A percentile compares a stretch with the other conserved stretches of the same genome.
Evolutionary conservation across 2,113 vertebrate genomes (phyloP).

Genomic region (Dasyornis broadbenti): DNA sequence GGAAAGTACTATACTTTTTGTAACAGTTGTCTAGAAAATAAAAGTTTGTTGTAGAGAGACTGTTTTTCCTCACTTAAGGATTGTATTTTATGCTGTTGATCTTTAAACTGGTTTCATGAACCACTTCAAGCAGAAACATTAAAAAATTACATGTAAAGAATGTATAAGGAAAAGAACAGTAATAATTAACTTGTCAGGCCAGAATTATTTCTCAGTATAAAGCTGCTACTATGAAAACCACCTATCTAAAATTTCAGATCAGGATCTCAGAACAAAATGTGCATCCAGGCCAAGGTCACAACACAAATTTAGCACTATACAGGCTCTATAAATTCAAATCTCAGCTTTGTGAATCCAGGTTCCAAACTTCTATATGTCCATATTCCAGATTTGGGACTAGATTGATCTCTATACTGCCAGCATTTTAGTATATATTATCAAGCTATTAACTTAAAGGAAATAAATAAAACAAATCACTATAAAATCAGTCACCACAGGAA

Average conservation of each 20-base stretch:
- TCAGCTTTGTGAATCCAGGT: not conserved
- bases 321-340: not conserved
- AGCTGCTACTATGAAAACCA: not conserved
- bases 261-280: not conserved
- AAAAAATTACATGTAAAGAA: not conserved
- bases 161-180: not conserved
- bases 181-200: not conserved
- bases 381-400: not conserved
- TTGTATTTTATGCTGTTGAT: not conserved
- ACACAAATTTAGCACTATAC: not conserved
- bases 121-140: not conserved
- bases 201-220: not conserved
- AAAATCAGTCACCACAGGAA: not conserved
- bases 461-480: not conserved
- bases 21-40: conserved; percentile 63
- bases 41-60: not conserved
- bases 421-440: not conserved
- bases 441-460: not conserved
- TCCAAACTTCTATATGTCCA: not conserved
- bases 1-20: conserved; percentile 62
- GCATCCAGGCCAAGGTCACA: not conserved
- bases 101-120: not conserved
- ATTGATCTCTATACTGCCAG: not conserved
- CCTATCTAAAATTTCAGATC: not conserved
- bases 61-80: not conserved